Evolutionary conservation across 2,888 invertebrate genomes (phyloP), one percentile per base, ranked within the genome.

Genomic region (Epirrita christyi): DNA sequence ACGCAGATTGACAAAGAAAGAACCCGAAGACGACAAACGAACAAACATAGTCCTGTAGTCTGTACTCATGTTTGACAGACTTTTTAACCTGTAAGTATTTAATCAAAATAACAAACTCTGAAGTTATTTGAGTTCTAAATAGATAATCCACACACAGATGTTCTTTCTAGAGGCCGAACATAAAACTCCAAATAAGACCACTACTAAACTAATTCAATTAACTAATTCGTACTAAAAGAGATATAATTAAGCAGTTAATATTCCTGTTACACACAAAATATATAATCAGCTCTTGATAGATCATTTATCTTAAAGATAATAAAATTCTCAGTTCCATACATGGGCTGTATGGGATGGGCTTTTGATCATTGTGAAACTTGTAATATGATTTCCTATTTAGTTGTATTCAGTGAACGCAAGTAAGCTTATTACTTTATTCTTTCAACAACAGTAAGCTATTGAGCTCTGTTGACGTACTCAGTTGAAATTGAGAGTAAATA

Each of bases 181-280:
- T 49, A 42, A 58, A 51, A 40, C 28, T 27, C 56, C 45, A 14
- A 46, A 46, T 43, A 28, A n/a, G 46, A 27, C 1, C 15, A 11
- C 29, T n/a, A 40, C 29, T 54, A 42, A 48, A 47, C 40, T 49
- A 54, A 64, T 62, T 62, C 45, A 56, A 63, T 65, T 57, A 47
- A 50, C 54, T 13, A 43, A 59, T 51, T 42, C 46, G 11, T 37
- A 40, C 60, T 14, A 50, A 50, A 55, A 49, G 28, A 28, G 51
- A 44, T 40, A 47, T 64, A 60, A 64, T 57, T 41, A 57, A 61
- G 59, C 45, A 53, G 52, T 64, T 48, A 37, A 53, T 51, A 62
- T 61, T 53, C 61, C 10, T 34, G 40, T 57, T 54, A 27, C 38
- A 42, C 40, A 57, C 46, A 59, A 53, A 46, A 52, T n/a, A n/a